phyloP scores from a whole-genome alignment of 2,113 vertebrate genomes.

The Chaetodon auriga region DNA sequence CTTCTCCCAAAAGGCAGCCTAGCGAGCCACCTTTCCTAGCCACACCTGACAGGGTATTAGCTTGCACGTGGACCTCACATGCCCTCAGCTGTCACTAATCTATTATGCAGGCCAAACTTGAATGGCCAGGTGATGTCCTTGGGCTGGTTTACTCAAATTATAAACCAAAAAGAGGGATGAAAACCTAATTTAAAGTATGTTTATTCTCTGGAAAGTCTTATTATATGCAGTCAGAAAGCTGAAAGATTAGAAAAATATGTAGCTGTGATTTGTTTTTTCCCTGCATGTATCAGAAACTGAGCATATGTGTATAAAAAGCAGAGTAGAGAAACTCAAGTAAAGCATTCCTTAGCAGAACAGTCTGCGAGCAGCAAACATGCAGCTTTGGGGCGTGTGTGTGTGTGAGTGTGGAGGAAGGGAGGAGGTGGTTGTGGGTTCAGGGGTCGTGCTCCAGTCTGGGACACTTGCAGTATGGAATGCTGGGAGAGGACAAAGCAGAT shows the following conservation, averaged over 20 bases:
- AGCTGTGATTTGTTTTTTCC: background rate
- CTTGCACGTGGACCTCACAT: constrained; percentile 66
- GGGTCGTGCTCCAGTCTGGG: constrained; percentile 78
- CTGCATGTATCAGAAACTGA: constrained; percentile 17
- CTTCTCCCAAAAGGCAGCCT: constrained; percentile 51
- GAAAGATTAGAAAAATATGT: background rate
- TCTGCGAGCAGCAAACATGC: constrained; percentile 26
- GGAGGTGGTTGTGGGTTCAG: constrained; percentile 62
- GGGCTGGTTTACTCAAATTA: background rate
- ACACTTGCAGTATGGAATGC: constrained; percentile 78
- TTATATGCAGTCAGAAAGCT: too few species aligned
- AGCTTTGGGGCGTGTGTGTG: constrained; percentile 32
- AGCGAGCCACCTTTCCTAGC: constrained; percentile 57
- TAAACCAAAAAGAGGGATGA: background rate
- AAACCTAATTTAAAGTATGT: background rate
- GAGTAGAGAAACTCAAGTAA: constrained; percentile 11
- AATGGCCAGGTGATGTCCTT: constrained; percentile 32
- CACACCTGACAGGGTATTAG: constrained; percentile 78
- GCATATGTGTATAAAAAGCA: background rate
- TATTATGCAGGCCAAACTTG: constrained; percentile 49
- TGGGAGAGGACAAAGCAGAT: constrained; percentile 84
- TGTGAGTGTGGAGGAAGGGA: constrained; percentile 53
- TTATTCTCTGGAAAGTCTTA: too few species aligned
- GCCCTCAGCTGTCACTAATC: constrained; percentile 69
- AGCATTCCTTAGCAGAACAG: constrained; percentile 36